Evolutionary conservation across 1,140 invertebrate species (phyloP), one percentile per base, ranked within the genome.

Genomic region (Drosophila fuyamai): DNA sequence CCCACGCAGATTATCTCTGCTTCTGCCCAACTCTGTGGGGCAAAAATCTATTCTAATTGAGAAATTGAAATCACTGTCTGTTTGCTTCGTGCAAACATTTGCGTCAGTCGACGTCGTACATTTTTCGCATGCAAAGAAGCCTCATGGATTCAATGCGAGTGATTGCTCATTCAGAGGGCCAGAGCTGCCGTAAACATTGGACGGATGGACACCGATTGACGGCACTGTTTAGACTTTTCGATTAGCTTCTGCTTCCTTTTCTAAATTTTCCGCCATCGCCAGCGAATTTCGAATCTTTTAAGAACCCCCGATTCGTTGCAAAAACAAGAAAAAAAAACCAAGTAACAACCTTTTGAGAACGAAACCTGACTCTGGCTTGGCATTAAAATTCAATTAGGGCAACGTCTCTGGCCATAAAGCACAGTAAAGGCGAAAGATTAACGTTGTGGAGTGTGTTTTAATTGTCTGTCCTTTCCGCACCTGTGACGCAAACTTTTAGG

Each of bases 321-420:
- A 65, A 67, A 47, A n/a, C 0, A 32, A 32, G 8, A 32, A 32
- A 32, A 7, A 0, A 32, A 2, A 32, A 36, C 6, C 36, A 50
- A 50, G 65, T 35, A 63, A 67, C 46, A 36, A 47, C 41, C 53
- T n/a, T 56, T 41, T 10, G 40, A 4, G 35, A 36, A 38, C 54
- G 55, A 10, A 0, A 47, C 14, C 27, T 38, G 38, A 23, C 43
- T 41, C 35, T 29, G 53, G 55, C 23, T 23, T 55, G 66, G 68
- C 78, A 85, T 85, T 85, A 86, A 85, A 86, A 86, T 86, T 88
- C 82, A 86, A 86, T 88, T 86, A 82, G 79, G 72, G 43, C 67
- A 76, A 67, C 59, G 65, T 71, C 60, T 58, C 59, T 29, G 48
- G 36, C 48, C 51, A 57, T 74, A 63, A 60, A 60, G 48, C 47